Percentiles rank a stretch among this genome's conserved stretches.
These are phyloP conservation scores for Centropus bengalensis DNA, from an alignment of 2,113 vertebrate genomes.

Conservation along the genomic window DNA sequence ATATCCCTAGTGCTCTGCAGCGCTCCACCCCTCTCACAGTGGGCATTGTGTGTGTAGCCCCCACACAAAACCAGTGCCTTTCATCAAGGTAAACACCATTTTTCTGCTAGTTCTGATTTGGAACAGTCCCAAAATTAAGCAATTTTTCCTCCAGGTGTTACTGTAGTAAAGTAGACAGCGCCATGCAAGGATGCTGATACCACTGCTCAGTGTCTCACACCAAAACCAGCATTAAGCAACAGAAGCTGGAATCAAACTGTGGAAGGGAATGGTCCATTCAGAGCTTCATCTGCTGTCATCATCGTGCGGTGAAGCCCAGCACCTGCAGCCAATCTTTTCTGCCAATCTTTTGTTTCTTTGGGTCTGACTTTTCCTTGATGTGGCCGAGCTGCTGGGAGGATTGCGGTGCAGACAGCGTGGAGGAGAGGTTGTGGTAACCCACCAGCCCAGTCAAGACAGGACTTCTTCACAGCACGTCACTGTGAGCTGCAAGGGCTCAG, in stretches of 20 bases:
- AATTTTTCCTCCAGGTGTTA: neutral
- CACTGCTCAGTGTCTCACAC: neutral
- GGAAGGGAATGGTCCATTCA: neutral
- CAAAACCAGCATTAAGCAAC: neutral
- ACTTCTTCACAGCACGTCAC: neutral
- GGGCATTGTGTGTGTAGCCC: neutral
- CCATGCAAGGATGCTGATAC: neutral
- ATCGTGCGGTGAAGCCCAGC: neutral
- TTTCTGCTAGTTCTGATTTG: neutral
- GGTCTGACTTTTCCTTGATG: neutral
- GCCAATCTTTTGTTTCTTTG: neutral
- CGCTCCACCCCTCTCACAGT: neutral
- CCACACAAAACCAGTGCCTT: neutral
- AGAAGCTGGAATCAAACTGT: neutral
- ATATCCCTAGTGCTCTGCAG: neutral
- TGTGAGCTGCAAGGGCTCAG: neutral
- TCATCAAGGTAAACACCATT: neutral
- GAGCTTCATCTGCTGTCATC: neutral
- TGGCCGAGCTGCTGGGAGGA: neutral
- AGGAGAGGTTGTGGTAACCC: neutral
- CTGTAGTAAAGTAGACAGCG: neutral
- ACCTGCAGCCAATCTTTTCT: neutral
- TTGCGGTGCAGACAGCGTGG: neutral
- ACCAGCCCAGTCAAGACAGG: accelerated
- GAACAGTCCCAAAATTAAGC: neutral